These are phyloP conservation scores for Morus bassanus DNA, from an alignment of 2,797 vertebrate genomes.

Conservation along the genomic window DNA sequence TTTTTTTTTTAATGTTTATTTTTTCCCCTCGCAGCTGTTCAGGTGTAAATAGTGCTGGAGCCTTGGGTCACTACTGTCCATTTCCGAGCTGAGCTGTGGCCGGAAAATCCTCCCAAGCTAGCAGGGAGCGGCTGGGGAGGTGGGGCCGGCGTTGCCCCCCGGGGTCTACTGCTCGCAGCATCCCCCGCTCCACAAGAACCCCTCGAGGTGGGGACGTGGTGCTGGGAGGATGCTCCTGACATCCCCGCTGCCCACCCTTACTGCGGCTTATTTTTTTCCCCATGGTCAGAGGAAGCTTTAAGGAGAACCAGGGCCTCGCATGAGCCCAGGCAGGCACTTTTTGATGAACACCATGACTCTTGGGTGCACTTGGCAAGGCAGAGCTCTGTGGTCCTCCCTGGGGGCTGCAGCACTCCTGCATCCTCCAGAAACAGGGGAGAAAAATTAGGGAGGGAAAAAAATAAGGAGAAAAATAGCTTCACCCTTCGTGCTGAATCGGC, in stretches of 20 bases:
- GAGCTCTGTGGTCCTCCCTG: not conserved
- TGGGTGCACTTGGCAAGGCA: not conserved
- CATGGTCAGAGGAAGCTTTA: not conserved
- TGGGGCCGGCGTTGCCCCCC: accelerated
- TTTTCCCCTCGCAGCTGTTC: not conserved
- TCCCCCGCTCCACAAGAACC: not conserved
- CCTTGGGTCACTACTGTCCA: not conserved
- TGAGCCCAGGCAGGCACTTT: not conserved
- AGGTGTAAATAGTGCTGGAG: conserved; percentile 7
- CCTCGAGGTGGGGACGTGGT: accelerated
- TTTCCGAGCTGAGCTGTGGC: not conserved
- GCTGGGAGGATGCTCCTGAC: not conserved
- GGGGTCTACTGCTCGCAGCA: not conserved
- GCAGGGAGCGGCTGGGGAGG: not conserved
- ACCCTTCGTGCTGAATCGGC: not conserved
- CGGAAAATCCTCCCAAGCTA: not conserved
- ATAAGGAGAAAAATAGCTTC: not conserved
- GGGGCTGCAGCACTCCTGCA: not conserved
- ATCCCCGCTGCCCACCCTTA: not conserved
- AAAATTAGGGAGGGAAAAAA: not conserved
- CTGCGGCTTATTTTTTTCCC: not conserved
- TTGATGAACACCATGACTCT: not conserved
- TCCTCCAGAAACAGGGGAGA: not conserved
- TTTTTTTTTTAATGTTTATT: not conserved
- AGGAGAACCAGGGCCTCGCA: not conserved